Percentiles rank a stretch among this genome's conserved stretches.
phyloP scores from a whole-genome alignment of 1,140 invertebrate species.

The Nephila pilipes region DNA sequence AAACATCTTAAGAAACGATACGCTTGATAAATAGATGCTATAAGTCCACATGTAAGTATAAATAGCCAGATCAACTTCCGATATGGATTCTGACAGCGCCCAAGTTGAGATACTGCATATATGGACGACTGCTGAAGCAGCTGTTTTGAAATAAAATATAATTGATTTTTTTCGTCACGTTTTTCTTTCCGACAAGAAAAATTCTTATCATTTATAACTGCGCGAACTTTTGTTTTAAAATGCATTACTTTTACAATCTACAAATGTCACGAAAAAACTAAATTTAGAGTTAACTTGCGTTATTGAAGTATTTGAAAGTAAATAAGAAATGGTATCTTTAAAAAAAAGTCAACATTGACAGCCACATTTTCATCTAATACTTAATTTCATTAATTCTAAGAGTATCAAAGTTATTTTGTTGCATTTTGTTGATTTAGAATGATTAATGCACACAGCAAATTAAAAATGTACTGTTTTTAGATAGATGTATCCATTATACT shows the following conservation, averaged over 20 bases:
- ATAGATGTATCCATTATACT: too few species aligned
- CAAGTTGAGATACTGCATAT: slow-evolving; percentile 13
- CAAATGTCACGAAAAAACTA: too few species aligned
- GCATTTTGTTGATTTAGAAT: too few species aligned
- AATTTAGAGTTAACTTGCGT: too few species aligned
- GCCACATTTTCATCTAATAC: too few species aligned
- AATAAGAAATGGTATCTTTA: too few species aligned
- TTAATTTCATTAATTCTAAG: too few species aligned
- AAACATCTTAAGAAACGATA: background rate
- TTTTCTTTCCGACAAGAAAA: background rate
- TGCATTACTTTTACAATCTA: background rate
- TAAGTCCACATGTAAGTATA: background rate
- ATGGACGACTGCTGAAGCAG: slow-evolving; percentile 13
- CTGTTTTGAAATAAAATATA: background rate
- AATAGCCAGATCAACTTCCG: slow-evolving; percentile 24
- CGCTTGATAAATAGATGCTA: background rate
- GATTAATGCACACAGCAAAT: too few species aligned
- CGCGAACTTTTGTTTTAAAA: background rate
- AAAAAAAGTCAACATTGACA: too few species aligned
- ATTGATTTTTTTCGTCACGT: background rate
- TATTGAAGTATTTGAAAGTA: too few species aligned
- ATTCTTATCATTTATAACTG: background rate
- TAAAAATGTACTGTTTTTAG: too few species aligned
- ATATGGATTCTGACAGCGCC: background rate
- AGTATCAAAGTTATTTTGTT: too few species aligned